A percentile compares a stretch with the other conserved stretches of the same genome.
phyloP scores from a whole-genome alignment of 2,888 invertebrate genomes.

The Apamea epomidion region DNA sequence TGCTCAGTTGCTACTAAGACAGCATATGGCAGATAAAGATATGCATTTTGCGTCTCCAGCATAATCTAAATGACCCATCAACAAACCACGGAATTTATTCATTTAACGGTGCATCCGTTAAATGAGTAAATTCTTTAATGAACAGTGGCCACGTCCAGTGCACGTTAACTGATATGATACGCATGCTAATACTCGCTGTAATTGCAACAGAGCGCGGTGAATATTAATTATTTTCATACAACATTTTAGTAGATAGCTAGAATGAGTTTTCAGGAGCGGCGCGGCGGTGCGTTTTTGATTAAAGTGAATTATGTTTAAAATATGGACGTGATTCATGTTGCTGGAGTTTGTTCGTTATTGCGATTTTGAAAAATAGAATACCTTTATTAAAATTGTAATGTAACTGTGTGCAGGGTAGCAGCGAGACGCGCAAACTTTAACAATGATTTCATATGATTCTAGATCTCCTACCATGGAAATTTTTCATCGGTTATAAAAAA shows the following conservation, averaged over 20 bases:
- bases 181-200: constrained; percentile 49
- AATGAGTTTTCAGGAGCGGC: constrained; percentile 53
- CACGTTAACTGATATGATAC: constrained; percentile 28
- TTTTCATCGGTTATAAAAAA: background rate
- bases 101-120: too few relatives aligned
- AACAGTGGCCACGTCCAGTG: constrained; percentile 14
- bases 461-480: too few relatives aligned
- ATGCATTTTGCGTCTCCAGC: background rate
- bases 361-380: background rate
- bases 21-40: too few relatives aligned
- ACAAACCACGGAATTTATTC: background rate
- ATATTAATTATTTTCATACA: constrained; percentile 67
- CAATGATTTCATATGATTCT: too few relatives aligned
- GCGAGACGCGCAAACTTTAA: background rate
- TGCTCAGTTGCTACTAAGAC: background rate
- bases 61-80: constrained; percentile 1
- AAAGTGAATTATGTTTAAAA: constrained; percentile 54
- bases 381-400: background rate
- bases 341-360: constrained; percentile 22
- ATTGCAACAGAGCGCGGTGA: constrained; percentile 51
- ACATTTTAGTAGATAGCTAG: constrained; percentile 62
- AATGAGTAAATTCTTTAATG: constrained; percentile 11
- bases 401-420: background rate
- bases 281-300: constrained; percentile 46
- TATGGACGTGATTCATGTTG: constrained; percentile 37